A percentile compares a stretch with the other conserved stretches of the same genome.
Evolutionary conservation across 2,113 vertebrate genomes (phyloP).

Genomic region (Tauraco erythrolophus): DNA sequence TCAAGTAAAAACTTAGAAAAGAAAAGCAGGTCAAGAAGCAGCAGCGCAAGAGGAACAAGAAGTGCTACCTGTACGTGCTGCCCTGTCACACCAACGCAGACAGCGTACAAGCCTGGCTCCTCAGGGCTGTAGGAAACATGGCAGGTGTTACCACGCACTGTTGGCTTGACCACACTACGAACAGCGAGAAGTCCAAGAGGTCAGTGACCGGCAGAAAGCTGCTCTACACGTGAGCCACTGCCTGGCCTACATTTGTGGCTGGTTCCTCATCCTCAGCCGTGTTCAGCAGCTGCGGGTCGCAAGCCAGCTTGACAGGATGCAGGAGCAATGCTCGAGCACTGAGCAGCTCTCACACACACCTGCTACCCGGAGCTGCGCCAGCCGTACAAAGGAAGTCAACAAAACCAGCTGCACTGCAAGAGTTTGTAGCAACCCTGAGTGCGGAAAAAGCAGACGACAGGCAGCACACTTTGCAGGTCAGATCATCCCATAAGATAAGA

Average conservation of each 20-base stretch:
- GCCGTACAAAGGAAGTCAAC: slow-evolving; percentile 20
- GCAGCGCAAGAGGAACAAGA: background rate
- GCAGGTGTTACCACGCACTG: slow-evolving; percentile 87
- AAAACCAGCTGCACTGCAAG: background rate
- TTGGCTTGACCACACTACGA: slow-evolving; percentile 76
- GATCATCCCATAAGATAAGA: slow-evolving; percentile 13
- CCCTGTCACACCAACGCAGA: slow-evolving; percentile 85
- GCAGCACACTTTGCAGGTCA: background rate
- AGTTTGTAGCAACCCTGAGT: background rate
- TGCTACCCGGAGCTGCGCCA: background rate
- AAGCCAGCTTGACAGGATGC: background rate
- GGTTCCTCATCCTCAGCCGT: background rate
- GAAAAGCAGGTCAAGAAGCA: background rate
- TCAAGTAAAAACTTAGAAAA: background rate
- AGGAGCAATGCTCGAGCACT: background rate
- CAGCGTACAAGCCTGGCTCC: slow-evolving; percentile 80
- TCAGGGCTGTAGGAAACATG: slow-evolving; percentile 82
- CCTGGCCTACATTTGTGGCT: background rate
- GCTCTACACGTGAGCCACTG: background rate
- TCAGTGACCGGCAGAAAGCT: background rate
- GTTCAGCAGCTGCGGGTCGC: background rate
- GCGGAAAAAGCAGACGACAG: background rate
- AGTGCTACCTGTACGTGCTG: slow-evolving; percentile 87
- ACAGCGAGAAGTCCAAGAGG: background rate
- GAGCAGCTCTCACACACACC: background rate